Conservation (phyloP, 2,113 vertebrate species). For the Perccottus glenii region DNA sequence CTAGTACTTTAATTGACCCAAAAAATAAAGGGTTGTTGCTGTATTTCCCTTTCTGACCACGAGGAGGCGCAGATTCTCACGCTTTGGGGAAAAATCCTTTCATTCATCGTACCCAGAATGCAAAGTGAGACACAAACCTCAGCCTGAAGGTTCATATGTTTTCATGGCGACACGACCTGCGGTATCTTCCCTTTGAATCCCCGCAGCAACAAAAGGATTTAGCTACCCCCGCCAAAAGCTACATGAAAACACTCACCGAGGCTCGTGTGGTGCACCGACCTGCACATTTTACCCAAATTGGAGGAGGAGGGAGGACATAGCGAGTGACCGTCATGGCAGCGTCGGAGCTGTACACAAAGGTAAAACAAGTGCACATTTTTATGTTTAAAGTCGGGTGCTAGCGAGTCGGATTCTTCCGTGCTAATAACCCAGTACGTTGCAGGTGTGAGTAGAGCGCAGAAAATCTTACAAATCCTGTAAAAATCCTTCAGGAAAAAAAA, state of each 20-base stretch:
- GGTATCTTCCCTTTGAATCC: slow-evolving; percentile 64
- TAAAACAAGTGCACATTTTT: slow-evolving; percentile 54
- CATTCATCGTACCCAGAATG: slow-evolving; percentile 84
- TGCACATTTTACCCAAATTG: slow-evolving; percentile 60
- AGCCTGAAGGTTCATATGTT: slow-evolving; percentile 49
- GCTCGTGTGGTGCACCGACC: slow-evolving; percentile 38
- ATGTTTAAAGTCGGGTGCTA: neutral
- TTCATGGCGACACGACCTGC: slow-evolving; percentile 70
- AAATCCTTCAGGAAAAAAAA: neutral
- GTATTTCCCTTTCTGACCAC: neutral
- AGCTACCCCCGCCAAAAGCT: slow-evolving; percentile 4
- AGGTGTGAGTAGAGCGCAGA: neutral
- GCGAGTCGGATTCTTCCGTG: neutral
- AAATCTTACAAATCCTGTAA: neutral
- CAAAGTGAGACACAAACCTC: slow-evolving; percentile 79
- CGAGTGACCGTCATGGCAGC: slow-evolving; percentile 85
- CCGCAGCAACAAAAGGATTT: slow-evolving; percentile 26
- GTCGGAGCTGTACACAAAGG: slow-evolving; percentile 95
- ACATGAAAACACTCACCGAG: slow-evolving; percentile 26
- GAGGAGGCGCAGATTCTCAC: slow-evolving; percentile 28
- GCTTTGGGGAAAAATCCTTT: slow-evolving; percentile 58
- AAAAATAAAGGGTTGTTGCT: neutral
- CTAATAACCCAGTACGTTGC: neutral
- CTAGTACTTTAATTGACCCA: no score
- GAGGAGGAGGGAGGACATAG: slow-evolving; percentile 50